A percentile compares a stretch with the other conserved stretches of the same genome.
Evolutionary conservation across 2,113 vertebrate species (phyloP).

Genomic region (Plestiodon gilberti): DNA sequence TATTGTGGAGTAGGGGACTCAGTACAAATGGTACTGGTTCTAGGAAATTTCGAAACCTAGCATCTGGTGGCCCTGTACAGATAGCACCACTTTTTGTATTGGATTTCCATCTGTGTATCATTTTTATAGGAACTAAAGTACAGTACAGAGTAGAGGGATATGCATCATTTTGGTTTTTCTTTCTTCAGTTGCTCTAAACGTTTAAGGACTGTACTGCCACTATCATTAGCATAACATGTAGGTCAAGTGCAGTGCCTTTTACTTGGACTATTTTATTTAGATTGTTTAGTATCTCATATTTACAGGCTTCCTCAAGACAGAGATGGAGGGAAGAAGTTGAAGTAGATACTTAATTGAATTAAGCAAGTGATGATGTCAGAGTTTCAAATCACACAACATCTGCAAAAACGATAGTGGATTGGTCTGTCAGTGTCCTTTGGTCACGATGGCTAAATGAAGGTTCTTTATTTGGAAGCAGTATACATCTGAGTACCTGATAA

Average conservation of each 20-base stretch:
- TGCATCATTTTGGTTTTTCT: background rate
- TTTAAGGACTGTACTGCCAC: background rate
- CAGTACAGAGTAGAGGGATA: too few species aligned
- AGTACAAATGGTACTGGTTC: background rate
- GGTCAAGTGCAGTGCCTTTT: background rate
- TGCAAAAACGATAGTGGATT: too few species aligned
- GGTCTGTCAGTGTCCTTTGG: too few species aligned
- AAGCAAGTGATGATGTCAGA: too few species aligned
- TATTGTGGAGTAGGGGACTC: background rate
- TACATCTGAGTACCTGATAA: background rate
- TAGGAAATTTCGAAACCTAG: background rate
- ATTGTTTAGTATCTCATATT: background rate
- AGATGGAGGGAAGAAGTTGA: background rate
- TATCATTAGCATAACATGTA: background rate
- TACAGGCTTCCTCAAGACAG: background rate
- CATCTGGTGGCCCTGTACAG: background rate
- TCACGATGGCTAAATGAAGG: background rate
- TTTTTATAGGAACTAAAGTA: background rate
- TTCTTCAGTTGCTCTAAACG: background rate
- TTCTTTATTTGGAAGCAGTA: background rate
- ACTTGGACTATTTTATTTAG: background rate
- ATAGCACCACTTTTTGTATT: background rate
- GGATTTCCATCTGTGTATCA: background rate
- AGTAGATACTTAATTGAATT: background rate
- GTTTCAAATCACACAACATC: background rate